Evolutionary conservation across 2,113 vertebrate genomes (phyloP), one percentile per base, ranked within the genome.

Genomic region (Leptosomus discolor): DNA sequence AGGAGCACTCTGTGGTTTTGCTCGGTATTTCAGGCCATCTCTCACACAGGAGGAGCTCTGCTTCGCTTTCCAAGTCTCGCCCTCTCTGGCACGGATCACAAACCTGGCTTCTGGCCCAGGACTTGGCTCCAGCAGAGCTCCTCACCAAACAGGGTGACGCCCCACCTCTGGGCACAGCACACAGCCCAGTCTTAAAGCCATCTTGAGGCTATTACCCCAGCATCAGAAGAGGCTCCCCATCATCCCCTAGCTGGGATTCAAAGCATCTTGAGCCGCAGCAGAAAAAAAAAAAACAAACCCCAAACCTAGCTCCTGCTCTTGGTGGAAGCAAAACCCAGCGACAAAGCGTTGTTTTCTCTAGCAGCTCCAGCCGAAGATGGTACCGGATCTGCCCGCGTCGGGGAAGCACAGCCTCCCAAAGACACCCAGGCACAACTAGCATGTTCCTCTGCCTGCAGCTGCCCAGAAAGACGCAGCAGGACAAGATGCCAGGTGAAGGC

Each of bases 1-100:
- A 97, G 95, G 95, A 97, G 91, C 91, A 61, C 81, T 96, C 94
- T 96, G 97, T 97, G 95, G 96, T 94, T 95, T 91, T 67, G 70
- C 92, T 91, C 7, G 19, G 91, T 87, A 95, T 97, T 97, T 97
- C 92, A 68, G 92, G 90, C 89, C 94, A 89, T 85, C 94, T 95
- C 86, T 92, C 92, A 61, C 86, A 87, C 94, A 95, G 95, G 84
- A 96, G 94, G 96, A 97, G 95, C 81, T 92, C 92, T 61, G 87
- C 94, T 76, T 68, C 1, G 15, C 91, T 80, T 92, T 95, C 94
- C 96, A 96, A 97, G 96, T 92, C 94, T 97, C 89, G 26, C 92
- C 96, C 95, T 92, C 91, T 76, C 94, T 97, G 97, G 96, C 94
- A 90, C 1, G 1, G 94, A 94, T 92, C 77, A 60, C 74, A 91